A percentile compares a stretch with the other conserved stretches of the same genome.
Evolutionary conservation across 2,113 vertebrate species (phyloP).

Genomic region (Halcyon senegalensis): DNA sequence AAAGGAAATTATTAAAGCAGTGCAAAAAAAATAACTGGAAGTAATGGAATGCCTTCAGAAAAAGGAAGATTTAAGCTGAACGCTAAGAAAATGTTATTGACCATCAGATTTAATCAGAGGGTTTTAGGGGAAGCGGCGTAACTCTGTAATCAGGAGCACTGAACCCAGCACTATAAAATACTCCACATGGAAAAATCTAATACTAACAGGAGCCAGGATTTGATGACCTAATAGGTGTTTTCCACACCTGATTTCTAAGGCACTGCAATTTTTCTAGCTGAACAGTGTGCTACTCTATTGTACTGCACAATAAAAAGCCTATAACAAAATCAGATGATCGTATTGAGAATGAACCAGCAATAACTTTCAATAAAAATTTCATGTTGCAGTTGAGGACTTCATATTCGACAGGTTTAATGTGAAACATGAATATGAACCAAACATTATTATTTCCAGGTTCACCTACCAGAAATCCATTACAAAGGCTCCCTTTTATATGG

Average conservation of each 20-base stretch:
- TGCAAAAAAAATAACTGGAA: background rate
- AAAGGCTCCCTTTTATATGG: background rate
- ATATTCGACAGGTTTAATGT: background rate
- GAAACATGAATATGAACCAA: constrained; percentile 23
- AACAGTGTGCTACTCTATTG: background rate
- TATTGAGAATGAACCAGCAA: constrained; percentile 1
- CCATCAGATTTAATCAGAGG: background rate
- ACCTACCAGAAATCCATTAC: background rate
- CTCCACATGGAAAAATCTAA: background rate
- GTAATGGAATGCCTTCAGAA: background rate
- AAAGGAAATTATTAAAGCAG: background rate
- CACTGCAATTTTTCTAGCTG: constrained; percentile 13
- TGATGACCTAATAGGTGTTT: constrained; percentile 40
- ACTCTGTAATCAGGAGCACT: background rate
- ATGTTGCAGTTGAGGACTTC: background rate
- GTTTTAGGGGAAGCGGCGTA: background rate
- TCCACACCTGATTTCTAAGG: background rate
- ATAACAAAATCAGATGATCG: background rate
- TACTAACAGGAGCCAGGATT: background rate
- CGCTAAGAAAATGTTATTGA: background rate
- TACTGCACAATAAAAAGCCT: background rate
- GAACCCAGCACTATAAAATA: background rate
- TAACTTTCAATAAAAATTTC: constrained; percentile 10
- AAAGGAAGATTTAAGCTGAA: background rate
- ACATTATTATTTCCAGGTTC: constrained; percentile 17